Evolutionary conservation across 2,888 invertebrate species (phyloP).

Genomic region (Oithona nana): DNA sequence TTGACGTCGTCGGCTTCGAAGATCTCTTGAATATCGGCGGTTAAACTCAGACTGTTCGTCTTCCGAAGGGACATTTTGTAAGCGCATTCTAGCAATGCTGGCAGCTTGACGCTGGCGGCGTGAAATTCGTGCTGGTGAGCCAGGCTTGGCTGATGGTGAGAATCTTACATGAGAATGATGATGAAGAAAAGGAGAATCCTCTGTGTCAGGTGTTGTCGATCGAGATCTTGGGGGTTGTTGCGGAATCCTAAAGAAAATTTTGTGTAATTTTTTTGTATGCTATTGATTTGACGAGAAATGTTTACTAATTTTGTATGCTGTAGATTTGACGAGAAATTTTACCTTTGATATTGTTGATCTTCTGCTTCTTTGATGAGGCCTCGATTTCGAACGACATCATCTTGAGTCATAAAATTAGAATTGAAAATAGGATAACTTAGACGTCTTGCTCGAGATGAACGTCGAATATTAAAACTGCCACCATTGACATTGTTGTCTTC

Average conservation of each 20-base stretch:
- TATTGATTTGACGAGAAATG: too few species aligned
- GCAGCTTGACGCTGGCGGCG: neutral
- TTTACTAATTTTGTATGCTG: too few species aligned
- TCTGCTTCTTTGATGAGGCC: neutral
- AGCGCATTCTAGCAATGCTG: neutral
- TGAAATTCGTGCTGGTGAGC: neutral
- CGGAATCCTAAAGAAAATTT: too few species aligned
- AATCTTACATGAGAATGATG: neutral
- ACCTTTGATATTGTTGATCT: too few species aligned
- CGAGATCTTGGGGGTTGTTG: too few species aligned
- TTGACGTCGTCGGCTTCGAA: constrained; percentile 9
- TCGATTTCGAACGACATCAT: neutral
- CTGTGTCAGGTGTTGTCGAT: neutral
- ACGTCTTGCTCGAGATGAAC: neutral
- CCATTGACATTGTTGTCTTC: too few species aligned
- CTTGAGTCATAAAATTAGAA: neutral
- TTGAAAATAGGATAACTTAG: neutral
- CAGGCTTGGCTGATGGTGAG: neutral
- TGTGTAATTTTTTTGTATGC: too few species aligned
- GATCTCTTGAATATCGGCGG: constrained; percentile 7
- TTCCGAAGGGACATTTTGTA: constrained; percentile 2
- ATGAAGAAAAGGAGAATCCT: neutral
- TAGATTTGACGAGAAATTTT: too few species aligned
- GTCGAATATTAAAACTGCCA: neutral
- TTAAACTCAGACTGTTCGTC: constrained; percentile 16